Conservation (phyloP, 2,113 vertebrate species). For the mouse (Mus musculus) region DNA sequence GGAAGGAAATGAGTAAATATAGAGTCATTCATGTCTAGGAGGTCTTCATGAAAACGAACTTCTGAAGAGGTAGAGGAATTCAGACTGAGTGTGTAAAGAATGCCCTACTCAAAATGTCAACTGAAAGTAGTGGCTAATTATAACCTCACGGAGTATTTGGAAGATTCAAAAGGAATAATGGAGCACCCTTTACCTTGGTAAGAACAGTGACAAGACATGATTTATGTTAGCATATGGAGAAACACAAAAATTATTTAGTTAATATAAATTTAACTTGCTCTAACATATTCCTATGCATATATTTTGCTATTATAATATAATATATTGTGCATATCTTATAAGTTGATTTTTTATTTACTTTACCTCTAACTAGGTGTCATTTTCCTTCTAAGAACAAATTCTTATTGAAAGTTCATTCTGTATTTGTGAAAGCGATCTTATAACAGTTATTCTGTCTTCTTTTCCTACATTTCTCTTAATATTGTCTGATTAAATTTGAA, state of each 20-base stretch:
- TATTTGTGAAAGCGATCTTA: background rate
- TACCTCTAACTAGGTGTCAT: background rate
- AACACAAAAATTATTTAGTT: background rate
- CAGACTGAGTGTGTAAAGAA: background rate
- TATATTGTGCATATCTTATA: background rate
- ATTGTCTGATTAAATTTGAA: background rate
- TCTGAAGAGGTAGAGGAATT: background rate
- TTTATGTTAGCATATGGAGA: background rate
- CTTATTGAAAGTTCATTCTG: background rate
- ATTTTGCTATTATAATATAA: constrained; percentile 27
- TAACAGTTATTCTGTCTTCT: background rate
- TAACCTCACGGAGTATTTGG: background rate
- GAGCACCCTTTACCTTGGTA: background rate
- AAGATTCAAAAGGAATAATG: background rate
- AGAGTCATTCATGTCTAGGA: background rate
- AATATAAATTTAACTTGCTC: background rate
- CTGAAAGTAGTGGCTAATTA: background rate
- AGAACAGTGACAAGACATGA: background rate
- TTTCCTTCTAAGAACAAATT: background rate
- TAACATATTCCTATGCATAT: background rate
- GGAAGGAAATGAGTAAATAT: background rate
- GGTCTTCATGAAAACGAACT: background rate
- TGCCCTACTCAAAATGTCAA: background rate
- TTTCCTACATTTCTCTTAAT: background rate
- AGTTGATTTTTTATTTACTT: background rate